These are phyloP conservation scores for Nannospalax galili DNA, from an alignment of 2,113 vertebrate species.

Conservation along the genomic window DNA sequence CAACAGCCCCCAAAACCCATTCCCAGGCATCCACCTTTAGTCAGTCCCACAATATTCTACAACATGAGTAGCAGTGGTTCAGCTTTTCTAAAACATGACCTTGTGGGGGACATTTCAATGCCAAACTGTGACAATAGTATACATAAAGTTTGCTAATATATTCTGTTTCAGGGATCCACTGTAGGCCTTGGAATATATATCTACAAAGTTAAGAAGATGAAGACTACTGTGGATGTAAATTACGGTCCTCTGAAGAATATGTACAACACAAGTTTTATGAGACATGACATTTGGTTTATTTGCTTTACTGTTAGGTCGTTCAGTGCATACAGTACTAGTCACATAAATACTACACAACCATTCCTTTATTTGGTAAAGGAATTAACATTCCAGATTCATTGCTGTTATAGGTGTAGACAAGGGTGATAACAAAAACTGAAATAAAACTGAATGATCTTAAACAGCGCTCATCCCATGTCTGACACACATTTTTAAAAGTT, in stretches of 20 bases:
- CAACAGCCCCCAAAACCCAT: background rate
- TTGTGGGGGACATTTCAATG: background rate
- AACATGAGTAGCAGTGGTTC: background rate
- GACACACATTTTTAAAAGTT: background rate
- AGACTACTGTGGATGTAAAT: background rate
- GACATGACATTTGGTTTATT: background rate
- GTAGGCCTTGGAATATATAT: background rate
- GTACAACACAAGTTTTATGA: background rate
- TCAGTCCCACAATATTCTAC: background rate
- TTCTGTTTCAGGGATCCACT: background rate
- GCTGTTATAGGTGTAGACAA: background rate
- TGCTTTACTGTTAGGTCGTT: background rate
- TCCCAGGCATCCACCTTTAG: background rate
- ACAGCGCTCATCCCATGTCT: background rate
- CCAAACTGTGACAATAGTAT: too few species aligned
- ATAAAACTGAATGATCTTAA: background rate
- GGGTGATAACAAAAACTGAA: background rate
- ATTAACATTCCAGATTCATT: slow-evolving; percentile 11
- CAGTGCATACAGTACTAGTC: background rate
- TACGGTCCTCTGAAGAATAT: background rate
- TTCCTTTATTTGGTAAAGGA: background rate
- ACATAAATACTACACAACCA: background rate
- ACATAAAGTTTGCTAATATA: background rate
- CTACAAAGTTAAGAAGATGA: background rate
- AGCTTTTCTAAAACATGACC: background rate